Conservation (phyloP, 1,140 invertebrate genomes). For the Muscidifurax raptorellus region DNA sequence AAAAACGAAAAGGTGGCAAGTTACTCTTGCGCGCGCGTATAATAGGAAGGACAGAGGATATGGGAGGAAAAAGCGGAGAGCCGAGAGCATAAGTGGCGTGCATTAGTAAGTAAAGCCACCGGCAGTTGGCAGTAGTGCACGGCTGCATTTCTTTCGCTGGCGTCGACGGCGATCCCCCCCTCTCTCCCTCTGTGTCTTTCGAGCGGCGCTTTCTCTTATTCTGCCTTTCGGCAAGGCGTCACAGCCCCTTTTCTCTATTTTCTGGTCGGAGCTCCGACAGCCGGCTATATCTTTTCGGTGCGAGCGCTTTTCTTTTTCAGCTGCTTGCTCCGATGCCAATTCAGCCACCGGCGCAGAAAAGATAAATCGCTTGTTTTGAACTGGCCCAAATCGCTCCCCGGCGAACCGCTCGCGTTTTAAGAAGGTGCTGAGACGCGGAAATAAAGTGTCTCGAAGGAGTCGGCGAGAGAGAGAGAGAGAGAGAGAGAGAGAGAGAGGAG, state of each 20-base stretch:
- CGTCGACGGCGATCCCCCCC: not conserved
- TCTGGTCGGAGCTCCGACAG: slow-evolving; percentile 55
- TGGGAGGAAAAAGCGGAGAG: slow-evolving; percentile 13
- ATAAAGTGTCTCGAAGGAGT: slow-evolving; percentile 45
- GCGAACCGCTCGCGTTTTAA: slow-evolving; percentile 53
- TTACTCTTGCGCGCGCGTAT: not conserved
- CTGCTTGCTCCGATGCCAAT: slow-evolving; percentile 60
- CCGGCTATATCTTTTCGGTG: slow-evolving; percentile 62
- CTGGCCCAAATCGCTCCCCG: slow-evolving; percentile 61
- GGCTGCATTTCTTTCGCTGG: slow-evolving; percentile 40
- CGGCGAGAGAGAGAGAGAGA: not conserved
- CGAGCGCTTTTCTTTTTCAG: slow-evolving; percentile 62
- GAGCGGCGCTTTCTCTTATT: slow-evolving; percentile 32
- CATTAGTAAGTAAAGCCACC: slow-evolving; percentile 49
- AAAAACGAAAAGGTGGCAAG: not conserved
- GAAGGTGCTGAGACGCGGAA: slow-evolving; percentile 54
- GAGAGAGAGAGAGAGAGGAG: not conserved
- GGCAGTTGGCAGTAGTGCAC: slow-evolving; percentile 53
- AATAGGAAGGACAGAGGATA: not conserved
- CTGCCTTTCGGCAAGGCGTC: slow-evolving; percentile 38
- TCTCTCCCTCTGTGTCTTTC: not conserved
- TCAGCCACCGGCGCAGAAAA: slow-evolving; percentile 67
- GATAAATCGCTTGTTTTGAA: slow-evolving; percentile 73
- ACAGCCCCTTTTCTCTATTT: slow-evolving; percentile 55
- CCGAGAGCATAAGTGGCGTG: slow-evolving; percentile 41